phyloP scores from a whole-genome alignment of 2,888 invertebrate species.

The Entomobrya multifasciata region DNA sequence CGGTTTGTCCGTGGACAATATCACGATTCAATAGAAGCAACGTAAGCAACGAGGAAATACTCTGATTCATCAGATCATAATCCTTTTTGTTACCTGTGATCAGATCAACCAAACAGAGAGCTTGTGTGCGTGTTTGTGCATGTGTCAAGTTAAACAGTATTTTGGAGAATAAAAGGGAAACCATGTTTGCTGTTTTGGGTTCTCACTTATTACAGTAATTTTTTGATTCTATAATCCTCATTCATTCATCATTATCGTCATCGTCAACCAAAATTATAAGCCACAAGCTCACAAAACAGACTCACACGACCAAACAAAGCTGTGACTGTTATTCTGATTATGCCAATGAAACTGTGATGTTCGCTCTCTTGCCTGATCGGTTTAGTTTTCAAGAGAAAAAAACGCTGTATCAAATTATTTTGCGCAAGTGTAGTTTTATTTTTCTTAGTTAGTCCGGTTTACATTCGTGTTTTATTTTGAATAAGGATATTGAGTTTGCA shows the following conservation, averaged over 20 bases:
- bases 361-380: too few species aligned
- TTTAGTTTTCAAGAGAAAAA: too few species aligned
- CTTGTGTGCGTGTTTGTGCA: conserved; percentile 66
- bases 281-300: neutral
- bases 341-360: too few species aligned
- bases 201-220: conserved; percentile 8
- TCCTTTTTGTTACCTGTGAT: conserved; percentile 34
- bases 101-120: neutral
- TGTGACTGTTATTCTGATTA: too few species aligned
- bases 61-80: too few species aligned
- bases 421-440: too few species aligned
- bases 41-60: conserved; percentile 19
- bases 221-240: conserved; percentile 21
- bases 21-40: too few species aligned
- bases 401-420: too few species aligned
- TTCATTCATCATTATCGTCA: neutral
- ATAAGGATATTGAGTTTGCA: too few species aligned
- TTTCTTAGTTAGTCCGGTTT: too few species aligned
- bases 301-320: too few species aligned
- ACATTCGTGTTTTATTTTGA: too few species aligned
- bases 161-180: conserved; percentile 30
- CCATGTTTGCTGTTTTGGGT: conserved; percentile 3
- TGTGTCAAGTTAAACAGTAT: conserved; percentile 51
- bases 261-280: neutral
- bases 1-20: conserved; percentile 21